Percentiles rank a stretch among this genome's conserved stretches.
phyloP scores from a whole-genome alignment of 1,140 invertebrate genomes.

The Anastrepha obliqua region DNA sequence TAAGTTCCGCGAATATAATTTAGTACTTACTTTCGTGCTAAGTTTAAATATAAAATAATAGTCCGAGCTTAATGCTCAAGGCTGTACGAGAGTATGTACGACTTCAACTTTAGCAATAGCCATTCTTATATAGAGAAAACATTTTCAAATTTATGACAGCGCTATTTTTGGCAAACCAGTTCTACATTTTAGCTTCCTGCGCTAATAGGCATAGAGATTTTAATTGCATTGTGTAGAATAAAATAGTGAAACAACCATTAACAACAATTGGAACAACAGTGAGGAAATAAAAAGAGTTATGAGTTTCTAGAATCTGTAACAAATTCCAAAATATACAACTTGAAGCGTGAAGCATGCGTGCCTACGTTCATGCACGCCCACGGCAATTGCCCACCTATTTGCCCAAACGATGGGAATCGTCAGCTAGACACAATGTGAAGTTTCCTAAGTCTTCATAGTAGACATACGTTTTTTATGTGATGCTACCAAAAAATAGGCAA shows the following conservation, averaged over 20 bases:
- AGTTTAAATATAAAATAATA: too few relatives aligned
- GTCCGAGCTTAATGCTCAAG: too few relatives aligned
- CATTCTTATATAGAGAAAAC: neutral
- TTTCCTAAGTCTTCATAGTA: too few relatives aligned
- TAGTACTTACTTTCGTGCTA: too few relatives aligned
- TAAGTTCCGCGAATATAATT: too few relatives aligned
- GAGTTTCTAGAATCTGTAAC: neutral
- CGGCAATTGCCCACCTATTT: neutral
- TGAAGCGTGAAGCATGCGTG: neutral
- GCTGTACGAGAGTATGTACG: too few relatives aligned
- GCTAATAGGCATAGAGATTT: neutral
- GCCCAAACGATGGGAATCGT: too few relatives aligned
- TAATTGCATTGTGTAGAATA: neutral
- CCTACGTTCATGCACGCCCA: neutral
- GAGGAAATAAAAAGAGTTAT: neutral
- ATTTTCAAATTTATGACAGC: neutral
- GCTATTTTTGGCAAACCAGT: slow-evolving; percentile 48
- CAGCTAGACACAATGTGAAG: too few relatives aligned
- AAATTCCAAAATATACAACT: neutral
- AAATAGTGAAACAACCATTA: neutral
- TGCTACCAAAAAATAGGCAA: neutral
- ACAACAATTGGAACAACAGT: neutral
- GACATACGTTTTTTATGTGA: too few relatives aligned
- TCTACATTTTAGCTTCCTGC: slow-evolving; percentile 5
- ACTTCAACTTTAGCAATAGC: too few relatives aligned